These are phyloP conservation scores for Callipepla squamata DNA, from an alignment of 2,113 vertebrate species.

Conservation along the genomic window DNA sequence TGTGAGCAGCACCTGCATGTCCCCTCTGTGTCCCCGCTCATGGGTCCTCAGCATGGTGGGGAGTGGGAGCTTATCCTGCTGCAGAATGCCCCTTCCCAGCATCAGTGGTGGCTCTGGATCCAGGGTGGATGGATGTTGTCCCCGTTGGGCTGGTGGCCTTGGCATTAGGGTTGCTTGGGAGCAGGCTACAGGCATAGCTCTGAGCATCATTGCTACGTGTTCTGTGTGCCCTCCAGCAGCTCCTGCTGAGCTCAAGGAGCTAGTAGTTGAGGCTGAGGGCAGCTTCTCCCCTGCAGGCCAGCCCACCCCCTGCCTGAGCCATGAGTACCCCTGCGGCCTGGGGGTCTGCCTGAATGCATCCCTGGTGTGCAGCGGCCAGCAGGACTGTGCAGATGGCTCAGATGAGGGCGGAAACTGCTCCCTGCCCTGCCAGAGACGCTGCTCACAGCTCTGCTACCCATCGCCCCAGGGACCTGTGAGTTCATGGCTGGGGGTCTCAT, in stretches of 20 bases:
- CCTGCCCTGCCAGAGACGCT: conserved; percentile 68
- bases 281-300: conserved; percentile 72
- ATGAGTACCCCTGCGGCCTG: conserved; percentile 81
- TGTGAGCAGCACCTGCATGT: conserved; percentile 78
- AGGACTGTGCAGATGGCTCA: conserved; percentile 83
- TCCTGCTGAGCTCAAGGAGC: background rate
- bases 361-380: conserved; percentile 80
- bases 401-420: conserved; percentile 85
- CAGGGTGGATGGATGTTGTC: background rate
- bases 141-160: background rate
- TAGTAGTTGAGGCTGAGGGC: background rate
- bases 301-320: conserved; percentile 68
- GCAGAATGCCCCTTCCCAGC: background rate
- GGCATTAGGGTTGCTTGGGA: background rate
- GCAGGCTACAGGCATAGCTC: background rate
- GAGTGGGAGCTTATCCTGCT: background rate
- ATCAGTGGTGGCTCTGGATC: background rate
- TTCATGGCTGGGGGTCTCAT: background rate
- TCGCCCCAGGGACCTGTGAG: conserved; percentile 87
- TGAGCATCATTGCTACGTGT: background rate
- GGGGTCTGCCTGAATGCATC: conserved; percentile 76
- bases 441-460: conserved; percentile 80
- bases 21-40: background rate
- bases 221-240: background rate
- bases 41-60: background rate